A percentile compares a stretch with the other conserved stretches of the same genome.
Conservation (phyloP, 1,140 invertebrate species). For the Laupala kohalensis region DNA sequence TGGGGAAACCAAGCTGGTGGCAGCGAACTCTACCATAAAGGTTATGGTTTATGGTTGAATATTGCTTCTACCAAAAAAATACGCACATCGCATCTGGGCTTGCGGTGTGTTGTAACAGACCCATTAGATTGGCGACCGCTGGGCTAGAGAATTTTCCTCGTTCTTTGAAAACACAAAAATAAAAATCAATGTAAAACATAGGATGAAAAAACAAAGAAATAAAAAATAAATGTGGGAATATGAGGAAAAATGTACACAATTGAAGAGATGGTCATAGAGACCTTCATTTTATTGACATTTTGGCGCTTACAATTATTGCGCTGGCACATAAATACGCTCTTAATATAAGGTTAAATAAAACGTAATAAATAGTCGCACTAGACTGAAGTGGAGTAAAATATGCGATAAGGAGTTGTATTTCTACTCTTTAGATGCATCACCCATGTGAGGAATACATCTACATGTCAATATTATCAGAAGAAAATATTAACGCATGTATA, state of each 20-base stretch:
- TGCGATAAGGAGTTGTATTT: no score
- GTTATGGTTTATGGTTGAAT: no score
- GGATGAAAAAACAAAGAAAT: not conserved
- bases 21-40: no score
- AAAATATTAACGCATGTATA: not conserved
- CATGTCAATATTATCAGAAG: not conserved
- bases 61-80: no score
- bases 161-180: not conserved
- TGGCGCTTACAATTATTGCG: not conserved
- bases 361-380: not conserved
- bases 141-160: no score
- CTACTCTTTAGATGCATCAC: not conserved
- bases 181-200: not conserved
- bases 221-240: not conserved
- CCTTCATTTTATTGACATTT: not conserved
- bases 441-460: not conserved
- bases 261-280: not conserved
- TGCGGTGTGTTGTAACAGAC: no score
- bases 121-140: no score
- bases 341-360: not conserved
- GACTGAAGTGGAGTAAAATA: no score
- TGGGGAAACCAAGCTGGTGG: no score
- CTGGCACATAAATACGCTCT: not conserved
- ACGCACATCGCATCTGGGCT: no score
- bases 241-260: not conserved